Evolutionary conservation across 1,140 invertebrate genomes (phyloP).

Genomic region (Drosophila pseudoananassae): DNA sequence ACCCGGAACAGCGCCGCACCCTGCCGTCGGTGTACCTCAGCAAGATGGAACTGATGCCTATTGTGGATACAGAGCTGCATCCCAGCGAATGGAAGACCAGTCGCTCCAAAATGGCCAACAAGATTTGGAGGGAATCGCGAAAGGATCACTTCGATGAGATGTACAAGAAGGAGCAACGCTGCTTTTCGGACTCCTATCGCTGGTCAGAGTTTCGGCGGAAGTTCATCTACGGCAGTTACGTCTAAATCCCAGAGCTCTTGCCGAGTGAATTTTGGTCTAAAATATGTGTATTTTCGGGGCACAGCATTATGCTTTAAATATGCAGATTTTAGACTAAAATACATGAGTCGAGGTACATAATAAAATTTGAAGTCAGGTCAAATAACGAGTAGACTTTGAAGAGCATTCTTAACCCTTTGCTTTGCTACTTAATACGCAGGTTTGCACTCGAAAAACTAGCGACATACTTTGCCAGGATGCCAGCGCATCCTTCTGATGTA

Average conservation of each 20-base stretch:
- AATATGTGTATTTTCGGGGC: not conserved
- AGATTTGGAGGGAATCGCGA: not conserved
- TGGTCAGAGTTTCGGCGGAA: slow-evolving; percentile 43
- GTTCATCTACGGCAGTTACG: slow-evolving; percentile 30
- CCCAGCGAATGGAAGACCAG: not conserved
- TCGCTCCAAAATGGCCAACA: not conserved
- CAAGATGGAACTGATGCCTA: not conserved
- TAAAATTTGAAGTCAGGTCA: not conserved
- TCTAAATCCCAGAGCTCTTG: not conserved
- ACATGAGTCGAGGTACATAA: not conserved
- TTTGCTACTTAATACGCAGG: slow-evolving; percentile 56
- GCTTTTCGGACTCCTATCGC: slow-evolving; percentile 1
- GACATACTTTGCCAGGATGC: slow-evolving; percentile 42
- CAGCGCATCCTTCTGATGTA: slow-evolving; percentile 27
- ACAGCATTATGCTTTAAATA: too few species aligned
- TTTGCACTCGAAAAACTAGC: slow-evolving; percentile 52
- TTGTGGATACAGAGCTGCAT: too few species aligned
- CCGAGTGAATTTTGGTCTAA: not conserved
- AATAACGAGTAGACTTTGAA: not conserved
- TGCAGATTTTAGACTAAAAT: not conserved
- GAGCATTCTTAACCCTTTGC: slow-evolving; percentile 49
- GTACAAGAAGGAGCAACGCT: not conserved
- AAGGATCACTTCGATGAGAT: not conserved
- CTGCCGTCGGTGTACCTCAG: slow-evolving; percentile 15
- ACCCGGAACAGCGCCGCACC: slow-evolving; percentile 39